Evolutionary conservation across 2,888 invertebrate genomes (phyloP), one percentile per base, ranked within the genome.

Genomic region (Ochropleura leucogaster): DNA sequence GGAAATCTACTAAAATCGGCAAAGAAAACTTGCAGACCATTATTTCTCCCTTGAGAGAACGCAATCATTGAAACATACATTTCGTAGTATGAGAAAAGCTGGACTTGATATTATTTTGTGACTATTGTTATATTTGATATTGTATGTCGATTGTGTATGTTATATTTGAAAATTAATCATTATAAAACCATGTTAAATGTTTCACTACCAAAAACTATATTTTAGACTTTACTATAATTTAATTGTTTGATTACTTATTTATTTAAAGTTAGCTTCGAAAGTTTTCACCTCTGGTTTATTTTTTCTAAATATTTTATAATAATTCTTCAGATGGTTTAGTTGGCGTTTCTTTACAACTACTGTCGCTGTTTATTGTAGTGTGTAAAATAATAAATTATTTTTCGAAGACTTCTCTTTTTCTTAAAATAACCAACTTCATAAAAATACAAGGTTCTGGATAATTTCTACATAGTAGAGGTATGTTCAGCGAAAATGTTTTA

Each of bases 31-130:
- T 95, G 55, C 95, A 92, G 77, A 87, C 91, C 9, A 90, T 93
- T 53, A 89, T 96, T n/a, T 96, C 96, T n/a, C 96, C 96, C 1
- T 82, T 96, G 42, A 90, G 96, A 57, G 96, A 96, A 87, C 92
- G 96, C 66, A 96, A 96, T 88, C 93, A 95, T 88, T 77, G 40
- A 82, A 57, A 10, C 10, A 46, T 18, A 42, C 57, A 65, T 82
- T 68, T 49, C 40, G 9, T 42, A 20, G 2, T 51, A 77, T 20
- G 40, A 82, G 14, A 70, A 44, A 14, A 51, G 51, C 40, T 40
- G 47, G 55, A 20, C 20, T 55, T n/a, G n/a, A 30, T 16, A 9
- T 0, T 46, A 59, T 68, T 46, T 69, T 68, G 57, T 30, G 51
- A 68, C 60, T 60, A 46, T 73, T 73, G 46, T 72, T 79, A 68